Conservation (phyloP, 2,113 vertebrate genomes). For the Ctenodactylus gundi region DNA sequence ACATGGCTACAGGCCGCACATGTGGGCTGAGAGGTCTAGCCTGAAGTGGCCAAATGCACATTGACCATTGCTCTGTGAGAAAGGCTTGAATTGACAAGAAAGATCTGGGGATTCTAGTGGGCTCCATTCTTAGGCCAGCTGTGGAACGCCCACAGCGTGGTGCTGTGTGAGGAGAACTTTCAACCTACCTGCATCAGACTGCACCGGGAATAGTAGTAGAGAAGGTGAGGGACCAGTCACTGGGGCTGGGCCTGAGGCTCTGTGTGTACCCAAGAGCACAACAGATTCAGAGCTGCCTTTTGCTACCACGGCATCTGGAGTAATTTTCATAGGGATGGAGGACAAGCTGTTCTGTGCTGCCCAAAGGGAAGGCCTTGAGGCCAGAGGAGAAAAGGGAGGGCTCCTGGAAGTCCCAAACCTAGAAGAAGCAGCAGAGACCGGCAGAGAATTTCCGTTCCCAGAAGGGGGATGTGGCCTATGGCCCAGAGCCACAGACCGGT, state of each 20-base stretch:
- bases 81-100: background rate
- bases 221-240: background rate
- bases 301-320: background rate
- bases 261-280: background rate
- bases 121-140: background rate
- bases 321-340: background rate
- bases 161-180: background rate
- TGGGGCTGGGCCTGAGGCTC: no score
- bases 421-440: background rate
- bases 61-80: background rate
- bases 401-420: background rate
- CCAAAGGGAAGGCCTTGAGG: background rate
- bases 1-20: background rate
- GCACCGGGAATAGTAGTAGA: fast-evolving
- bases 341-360: background rate
- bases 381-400: background rate
- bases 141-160: background rate
- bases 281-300: background rate
- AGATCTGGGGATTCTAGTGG: background rate
- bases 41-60: background rate
- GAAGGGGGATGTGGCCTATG: background rate
- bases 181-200: background rate
- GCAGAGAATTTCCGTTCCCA: background rate
- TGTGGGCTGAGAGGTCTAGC: background rate
- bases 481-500: background rate